Percentiles rank a stretch among this genome's conserved stretches.
phyloP scores from a whole-genome alignment of 2,888 invertebrate species.

The Nemapogon koenigi region DNA sequence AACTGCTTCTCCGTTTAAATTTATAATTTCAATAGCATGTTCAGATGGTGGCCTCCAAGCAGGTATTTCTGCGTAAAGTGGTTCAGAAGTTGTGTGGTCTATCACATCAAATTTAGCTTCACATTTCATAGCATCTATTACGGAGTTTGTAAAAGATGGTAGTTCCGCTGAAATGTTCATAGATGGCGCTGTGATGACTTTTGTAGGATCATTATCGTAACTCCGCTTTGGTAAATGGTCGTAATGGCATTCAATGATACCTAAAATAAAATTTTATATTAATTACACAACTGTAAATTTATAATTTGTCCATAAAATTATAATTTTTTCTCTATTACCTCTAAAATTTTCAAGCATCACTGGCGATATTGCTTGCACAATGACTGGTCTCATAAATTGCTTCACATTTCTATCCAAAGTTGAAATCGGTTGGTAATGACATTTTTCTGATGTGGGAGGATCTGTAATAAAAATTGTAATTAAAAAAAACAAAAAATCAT shows the following conservation, averaged over 20 bases:
- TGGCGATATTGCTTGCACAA: constrained; percentile 55
- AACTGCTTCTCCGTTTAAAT: constrained; percentile 52
- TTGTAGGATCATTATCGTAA: constrained; percentile 31
- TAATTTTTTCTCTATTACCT: constrained; percentile 39
- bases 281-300: constrained; percentile 19
- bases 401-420: constrained; percentile 52
- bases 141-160: constrained; percentile 39
- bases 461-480: constrained; percentile 34
- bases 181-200: constrained; percentile 42
- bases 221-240: constrained; percentile 63
- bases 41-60: constrained; percentile 56
- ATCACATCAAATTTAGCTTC: constrained; percentile 49
- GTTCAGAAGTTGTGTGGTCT: constrained; percentile 56
- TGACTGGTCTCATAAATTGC: constrained; percentile 58
- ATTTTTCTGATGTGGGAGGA: constrained; percentile 49
- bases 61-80: constrained; percentile 74
- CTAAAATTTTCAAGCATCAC: constrained; percentile 65
- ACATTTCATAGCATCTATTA: constrained; percentile 50
- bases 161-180: constrained; percentile 30
- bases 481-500: constrained; percentile 22
- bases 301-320: too few species aligned
- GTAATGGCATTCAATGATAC: constrained; percentile 67
- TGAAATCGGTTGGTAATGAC: constrained; percentile 59
- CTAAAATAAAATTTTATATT: constrained; percentile 26
- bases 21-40: constrained; percentile 48